Evolutionary conservation across 2,888 invertebrate species (phyloP), one percentile per base, ranked within the genome.

Genomic region (Parnassius apollo): DNA sequence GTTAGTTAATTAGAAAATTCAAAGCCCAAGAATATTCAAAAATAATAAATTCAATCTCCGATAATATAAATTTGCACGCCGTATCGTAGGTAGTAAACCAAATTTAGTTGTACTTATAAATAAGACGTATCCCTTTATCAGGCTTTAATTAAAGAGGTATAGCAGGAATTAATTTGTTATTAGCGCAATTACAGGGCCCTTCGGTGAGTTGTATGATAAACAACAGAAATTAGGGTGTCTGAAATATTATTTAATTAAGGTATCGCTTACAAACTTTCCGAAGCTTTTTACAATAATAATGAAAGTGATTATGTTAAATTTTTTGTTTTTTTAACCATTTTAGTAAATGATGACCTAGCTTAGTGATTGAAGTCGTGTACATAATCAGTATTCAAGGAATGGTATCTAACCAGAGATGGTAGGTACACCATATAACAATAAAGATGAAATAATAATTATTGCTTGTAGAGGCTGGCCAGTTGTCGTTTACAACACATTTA

Each of bases 161-260:
- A 79, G 78, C 76, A 80, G 51, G 55, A 88, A 87, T 89, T 88
- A 88, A 88, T 87, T 85, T 78, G 70, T 79, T 86, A 86, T 86
- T 86, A 86, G 82, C 81, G 76, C 61, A 58, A 62, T 75, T 54
- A 75, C 75, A 54, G 72, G 74, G 74, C 69, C 75, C 69, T 66
- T 71, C 74, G 75, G 75, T 75, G 74, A 73, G 71, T 71, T 75
- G 76, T 80, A 83, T 83, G 86, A 88, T 86, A 85, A 85, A 85
- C 82, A 82, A 77, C 76, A 78, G 75, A 79, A 80, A 85, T 82
- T 78, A 81, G 57, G 35, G 35, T 63, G 57, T 50, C 53, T 49
- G 65, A n/a, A 46, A 52, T 66, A 71, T 68, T 67, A 69, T 71
- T 71, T 68, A 70, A 70, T 71, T 70, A 68, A 69, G 66, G 64